phyloP scores from a whole-genome alignment of 1,140 invertebrate species.

The Rhagoletis zephyria region DNA sequence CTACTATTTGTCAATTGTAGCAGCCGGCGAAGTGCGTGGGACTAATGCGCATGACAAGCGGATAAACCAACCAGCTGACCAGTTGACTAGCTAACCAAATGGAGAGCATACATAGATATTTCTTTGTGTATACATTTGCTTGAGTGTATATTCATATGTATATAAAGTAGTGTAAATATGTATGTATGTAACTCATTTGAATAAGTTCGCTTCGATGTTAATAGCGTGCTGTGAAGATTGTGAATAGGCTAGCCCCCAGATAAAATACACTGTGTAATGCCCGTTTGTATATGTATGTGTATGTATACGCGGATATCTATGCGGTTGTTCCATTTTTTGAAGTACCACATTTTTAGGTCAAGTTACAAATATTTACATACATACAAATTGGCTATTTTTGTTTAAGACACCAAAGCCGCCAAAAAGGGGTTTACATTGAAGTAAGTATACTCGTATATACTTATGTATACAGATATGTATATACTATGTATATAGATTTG shows the following conservation, averaged over 20 bases:
- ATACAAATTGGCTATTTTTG: not conserved
- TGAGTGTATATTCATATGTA: too few relatives aligned
- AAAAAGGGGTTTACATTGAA: not conserved
- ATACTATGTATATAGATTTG: not conserved
- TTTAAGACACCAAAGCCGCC: not conserved
- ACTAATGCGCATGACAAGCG: not conserved
- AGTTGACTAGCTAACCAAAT: not conserved
- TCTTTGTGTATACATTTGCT: too few relatives aligned
- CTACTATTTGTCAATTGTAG: not conserved
- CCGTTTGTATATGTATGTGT: too few relatives aligned
- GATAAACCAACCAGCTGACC: not conserved
- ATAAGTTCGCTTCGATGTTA: not conserved
- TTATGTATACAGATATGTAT: not conserved
- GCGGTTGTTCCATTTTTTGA: constrained; percentile 11
- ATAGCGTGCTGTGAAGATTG: not conserved
- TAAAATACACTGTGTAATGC: too few relatives aligned
- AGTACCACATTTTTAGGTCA: constrained; percentile 32
- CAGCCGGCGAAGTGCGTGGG: not conserved
- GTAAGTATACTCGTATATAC: too few relatives aligned
- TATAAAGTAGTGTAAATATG: not conserved
- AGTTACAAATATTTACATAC: constrained; percentile 4
- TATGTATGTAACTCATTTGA: not conserved
- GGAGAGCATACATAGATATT: not conserved
- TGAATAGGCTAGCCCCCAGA: not conserved
- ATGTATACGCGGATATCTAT: too few relatives aligned